Percentiles rank a stretch among this genome's conserved stretches.
phyloP scores from a whole-genome alignment of 1,140 invertebrate species.

The Atta colombica region DNA sequence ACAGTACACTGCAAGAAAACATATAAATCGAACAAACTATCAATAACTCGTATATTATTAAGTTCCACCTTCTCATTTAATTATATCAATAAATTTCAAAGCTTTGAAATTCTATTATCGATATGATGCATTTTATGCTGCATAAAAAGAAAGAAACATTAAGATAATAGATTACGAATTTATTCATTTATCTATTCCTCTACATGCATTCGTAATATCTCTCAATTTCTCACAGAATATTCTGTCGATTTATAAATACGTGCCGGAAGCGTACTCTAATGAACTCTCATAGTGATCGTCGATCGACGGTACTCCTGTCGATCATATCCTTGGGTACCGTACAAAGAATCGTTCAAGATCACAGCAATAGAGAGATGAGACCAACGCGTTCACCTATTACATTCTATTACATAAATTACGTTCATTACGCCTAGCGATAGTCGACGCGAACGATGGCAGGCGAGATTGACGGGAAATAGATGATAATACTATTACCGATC shows the following conservation, averaged over 20 bases:
- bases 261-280: slow-evolving; percentile 36
- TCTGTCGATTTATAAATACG: slow-evolving; percentile 41
- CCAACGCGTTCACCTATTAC: slow-evolving; percentile 68
- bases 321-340: background rate
- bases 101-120: background rate
- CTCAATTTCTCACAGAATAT: slow-evolving; percentile 26
- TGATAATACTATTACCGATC: slow-evolving; percentile 67
- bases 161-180: slow-evolving; percentile 21
- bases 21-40: background rate
- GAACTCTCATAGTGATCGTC: slow-evolving; percentile 31
- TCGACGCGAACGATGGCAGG: slow-evolving; percentile 47
- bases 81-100: background rate
- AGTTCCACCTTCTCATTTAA: background rate
- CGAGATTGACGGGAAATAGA: slow-evolving; percentile 71
- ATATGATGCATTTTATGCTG: background rate
- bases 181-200: slow-evolving; percentile 22
- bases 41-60: background rate
- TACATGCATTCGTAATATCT: background rate
- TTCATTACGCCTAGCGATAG: slow-evolving; percentile 70
- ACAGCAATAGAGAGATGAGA: slow-evolving; percentile 65
- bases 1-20: background rate
- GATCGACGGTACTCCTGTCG: slow-evolving; percentile 53
- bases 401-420: slow-evolving; percentile 73
- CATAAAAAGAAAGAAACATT: background rate
- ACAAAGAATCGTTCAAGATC: slow-evolving; percentile 55